These are phyloP conservation scores for Mycetomoellerius zeteki DNA, from an alignment of 1,140 invertebrate species.

Conservation along the genomic window DNA sequence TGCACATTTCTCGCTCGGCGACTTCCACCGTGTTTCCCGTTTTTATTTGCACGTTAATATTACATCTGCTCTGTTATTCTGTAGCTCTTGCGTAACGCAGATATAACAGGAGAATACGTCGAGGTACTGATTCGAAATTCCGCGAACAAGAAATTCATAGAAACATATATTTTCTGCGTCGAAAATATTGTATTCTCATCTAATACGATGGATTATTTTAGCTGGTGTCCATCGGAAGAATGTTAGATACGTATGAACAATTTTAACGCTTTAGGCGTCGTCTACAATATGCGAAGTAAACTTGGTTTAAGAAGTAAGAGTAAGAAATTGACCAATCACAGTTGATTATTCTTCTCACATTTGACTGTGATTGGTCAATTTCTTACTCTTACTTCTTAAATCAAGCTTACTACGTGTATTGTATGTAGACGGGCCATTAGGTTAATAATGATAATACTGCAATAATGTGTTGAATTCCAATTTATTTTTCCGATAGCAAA, in stretches of 20 bases:
- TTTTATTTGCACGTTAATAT: conserved; percentile 60
- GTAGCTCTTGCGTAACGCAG: conserved; percentile 9
- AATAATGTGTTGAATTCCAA: background rate
- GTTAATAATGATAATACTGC: background rate
- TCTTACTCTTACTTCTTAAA: too few relatives aligned
- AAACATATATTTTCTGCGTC: background rate
- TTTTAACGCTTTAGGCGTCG: background rate
- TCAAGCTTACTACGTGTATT: too few relatives aligned
- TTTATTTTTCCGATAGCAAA: background rate
- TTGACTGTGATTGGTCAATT: too few relatives aligned
- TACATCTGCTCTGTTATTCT: conserved; percentile 40
- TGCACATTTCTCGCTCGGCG: conserved; percentile 30
- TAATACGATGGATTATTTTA: conserved; percentile 25
- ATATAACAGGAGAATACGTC: conserved; percentile 6
- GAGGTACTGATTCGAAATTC: background rate
- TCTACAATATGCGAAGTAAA: too few relatives aligned
- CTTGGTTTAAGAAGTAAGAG: too few relatives aligned
- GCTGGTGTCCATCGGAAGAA: background rate
- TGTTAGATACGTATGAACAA: background rate
- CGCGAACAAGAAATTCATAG: background rate
- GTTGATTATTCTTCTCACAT: too few relatives aligned
- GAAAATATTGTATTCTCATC: background rate
- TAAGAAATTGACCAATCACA: too few relatives aligned
- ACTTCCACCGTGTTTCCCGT: conserved; percentile 32
- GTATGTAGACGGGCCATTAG: too few relatives aligned